Evolutionary conservation across 1,140 invertebrate species (phyloP), one percentile per base, ranked within the genome.

Genomic region (Philotrypesis tridentata): DNA sequence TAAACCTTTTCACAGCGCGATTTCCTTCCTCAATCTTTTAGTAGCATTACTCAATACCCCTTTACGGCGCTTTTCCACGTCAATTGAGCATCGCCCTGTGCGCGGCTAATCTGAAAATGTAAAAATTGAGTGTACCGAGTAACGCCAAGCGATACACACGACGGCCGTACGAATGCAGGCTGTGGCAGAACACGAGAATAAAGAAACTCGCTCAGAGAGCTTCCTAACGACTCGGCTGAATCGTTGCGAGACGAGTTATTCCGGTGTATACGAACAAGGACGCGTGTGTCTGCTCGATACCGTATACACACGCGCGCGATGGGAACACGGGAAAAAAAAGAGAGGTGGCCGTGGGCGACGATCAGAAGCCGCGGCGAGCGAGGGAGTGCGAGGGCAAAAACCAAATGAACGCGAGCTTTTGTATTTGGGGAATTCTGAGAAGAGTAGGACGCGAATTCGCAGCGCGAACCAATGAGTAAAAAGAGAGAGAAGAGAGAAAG

Each of bases 381-480:
- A n/a, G 43, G n/a, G 33, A 60, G 78, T 25, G 23, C 23, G 37
- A 71, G 77, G 82, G 87, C 67, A 88, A 89, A 89, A 88, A 89
- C 85, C 88, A 90, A 90, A 90, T 89, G 89, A 89, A 90, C 90
- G 89, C 89, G 87, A 88, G 87, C 90, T 88, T 90, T 91, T 91
- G 89, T 91, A 87, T 89, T 88, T 87, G 87, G 87, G n/a, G 86
- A 90, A 90, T 91, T 86, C 88, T 89, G 87, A 84, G 82, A 68
- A 85, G 83, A 82, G 80, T 61, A 84, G 82, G 84, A 68, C 72
- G 70, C 68, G 71, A 79, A 83, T 83, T 79, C 75, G 76, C 25
- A 81, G 73, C 70, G 27, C 23, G 71, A 76, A 65, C 61, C 61
- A 65, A 29, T 29, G 61, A 29, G 25, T 65, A 63, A 61, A 61